Evolutionary conservation across 92 coral and sea anemone genomes (phyloP).

Genomic region (Porites evermanni): DNA sequence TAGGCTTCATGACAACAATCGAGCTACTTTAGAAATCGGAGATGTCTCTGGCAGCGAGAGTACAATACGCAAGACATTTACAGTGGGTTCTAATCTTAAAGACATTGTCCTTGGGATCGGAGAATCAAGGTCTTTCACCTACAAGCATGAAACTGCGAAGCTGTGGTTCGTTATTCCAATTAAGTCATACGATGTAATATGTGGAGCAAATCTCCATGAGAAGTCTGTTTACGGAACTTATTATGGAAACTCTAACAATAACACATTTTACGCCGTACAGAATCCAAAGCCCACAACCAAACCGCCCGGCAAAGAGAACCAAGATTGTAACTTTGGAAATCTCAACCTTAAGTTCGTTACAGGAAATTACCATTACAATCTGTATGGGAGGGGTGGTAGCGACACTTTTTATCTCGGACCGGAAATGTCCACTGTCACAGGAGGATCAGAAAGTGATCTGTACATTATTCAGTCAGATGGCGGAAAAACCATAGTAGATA

Average conservation of each 20-base stretch:
- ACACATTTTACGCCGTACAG: conserved; percentile 34
- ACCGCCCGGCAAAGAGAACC: not conserved
- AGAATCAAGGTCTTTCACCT: conserved; percentile 33
- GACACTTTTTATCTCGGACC: conserved; percentile 74
- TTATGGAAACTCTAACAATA: conserved; percentile 19
- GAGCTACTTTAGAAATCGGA: conserved; percentile 40
- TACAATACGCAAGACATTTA: conserved; percentile 24
- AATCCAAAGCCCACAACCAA: conserved; percentile 7
- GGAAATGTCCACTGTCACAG: conserved; percentile 50
- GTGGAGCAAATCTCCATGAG: conserved; percentile 25
- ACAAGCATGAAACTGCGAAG: conserved; percentile 55
- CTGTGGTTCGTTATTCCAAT: conserved; percentile 62
- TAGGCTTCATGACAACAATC: conserved; percentile 31
- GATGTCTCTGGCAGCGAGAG: conserved; percentile 32
- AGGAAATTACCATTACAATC: conserved; percentile 66
- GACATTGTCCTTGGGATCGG: conserved; percentile 52
- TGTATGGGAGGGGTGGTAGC: conserved; percentile 69
- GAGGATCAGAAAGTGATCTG: conserved; percentile 58
- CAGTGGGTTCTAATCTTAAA: conserved; percentile 9
- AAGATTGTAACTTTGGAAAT: conserved; percentile 15
- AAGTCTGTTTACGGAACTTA: conserved; percentile 18
- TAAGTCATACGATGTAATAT: conserved; percentile 41
- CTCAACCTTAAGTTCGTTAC: conserved; percentile 23
- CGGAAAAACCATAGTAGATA: conserved; percentile 65
- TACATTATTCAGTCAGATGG: conserved; percentile 65